phyloP scores from a whole-genome alignment of 2,113 vertebrate genomes.

The Dipodomys merriami region DNA sequence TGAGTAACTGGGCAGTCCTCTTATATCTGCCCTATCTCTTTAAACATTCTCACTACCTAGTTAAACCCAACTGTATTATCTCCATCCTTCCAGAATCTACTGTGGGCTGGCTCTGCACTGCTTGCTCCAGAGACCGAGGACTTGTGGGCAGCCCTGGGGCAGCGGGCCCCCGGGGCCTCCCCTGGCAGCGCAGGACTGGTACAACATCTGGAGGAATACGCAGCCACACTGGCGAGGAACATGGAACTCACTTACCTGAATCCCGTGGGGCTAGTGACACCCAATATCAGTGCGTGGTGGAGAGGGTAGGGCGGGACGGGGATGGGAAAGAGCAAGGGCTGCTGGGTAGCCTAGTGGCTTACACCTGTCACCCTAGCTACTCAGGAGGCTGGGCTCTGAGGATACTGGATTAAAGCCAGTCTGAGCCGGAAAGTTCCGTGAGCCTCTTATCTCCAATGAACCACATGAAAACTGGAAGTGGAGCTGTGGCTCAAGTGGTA shows the following conservation, averaged over 20 bases:
- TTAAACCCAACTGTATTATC: neutral
- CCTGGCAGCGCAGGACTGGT: constrained; percentile 90
- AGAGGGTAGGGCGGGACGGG: neutral
- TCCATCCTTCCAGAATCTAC: constrained; percentile 89
- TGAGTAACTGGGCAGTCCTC: neutral
- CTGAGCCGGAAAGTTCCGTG: no score
- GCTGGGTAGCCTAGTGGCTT: no score
- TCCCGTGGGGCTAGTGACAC: constrained; percentile 94
- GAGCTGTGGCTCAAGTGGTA: no score
- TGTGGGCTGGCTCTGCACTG: constrained; percentile 92
- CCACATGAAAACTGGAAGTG: no score
- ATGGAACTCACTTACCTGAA: constrained; percentile 99
- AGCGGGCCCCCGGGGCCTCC: constrained; percentile 76
- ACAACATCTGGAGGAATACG: constrained; percentile 92
- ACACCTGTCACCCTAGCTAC: no score
- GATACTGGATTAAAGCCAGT: no score
- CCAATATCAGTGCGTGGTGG: constrained; percentile 94
- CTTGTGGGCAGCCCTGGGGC: constrained; percentile 92
- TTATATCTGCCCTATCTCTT: neutral
- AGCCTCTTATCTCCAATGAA: no score
- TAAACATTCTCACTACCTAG: neutral
- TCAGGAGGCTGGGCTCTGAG: no score
- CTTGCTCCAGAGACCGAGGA: constrained; percentile 89
- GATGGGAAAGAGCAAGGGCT: neutral
- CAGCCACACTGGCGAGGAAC: constrained; percentile 93